Conservation (phyloP, 2,888 invertebrate genomes). For the Andrena dorsata region DNA sequence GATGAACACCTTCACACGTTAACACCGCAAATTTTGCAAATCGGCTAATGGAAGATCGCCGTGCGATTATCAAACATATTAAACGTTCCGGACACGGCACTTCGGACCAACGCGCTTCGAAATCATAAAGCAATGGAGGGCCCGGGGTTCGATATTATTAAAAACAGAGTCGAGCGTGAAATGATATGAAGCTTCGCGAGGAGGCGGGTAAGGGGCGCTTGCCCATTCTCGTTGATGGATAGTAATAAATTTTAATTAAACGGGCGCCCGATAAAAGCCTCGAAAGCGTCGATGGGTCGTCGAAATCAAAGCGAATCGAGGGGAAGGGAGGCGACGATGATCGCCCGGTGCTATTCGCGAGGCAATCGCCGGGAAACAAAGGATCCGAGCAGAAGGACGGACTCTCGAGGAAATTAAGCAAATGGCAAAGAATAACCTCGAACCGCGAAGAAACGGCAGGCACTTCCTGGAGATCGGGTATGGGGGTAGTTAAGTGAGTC, state of each 20-base stretch:
- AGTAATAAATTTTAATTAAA: constrained; percentile 63
- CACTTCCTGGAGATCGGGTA: background rate
- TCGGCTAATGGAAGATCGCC: too few relatives aligned
- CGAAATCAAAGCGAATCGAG: constrained; percentile 19
- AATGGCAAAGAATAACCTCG: constrained; percentile 56
- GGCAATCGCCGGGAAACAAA: constrained; percentile 48
- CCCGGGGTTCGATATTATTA: constrained; percentile 28
- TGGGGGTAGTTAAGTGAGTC: constrained; percentile 25
- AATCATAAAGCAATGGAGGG: constrained; percentile 2
- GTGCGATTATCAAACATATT: background rate
- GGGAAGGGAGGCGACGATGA: background rate
- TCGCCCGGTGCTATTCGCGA: constrained; percentile 13
- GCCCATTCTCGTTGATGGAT: background rate
- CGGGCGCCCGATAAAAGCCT: constrained; percentile 35
- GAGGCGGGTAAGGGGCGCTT: background rate
- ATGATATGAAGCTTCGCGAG: constrained; percentile 21
- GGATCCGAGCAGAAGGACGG: constrained; percentile 25
- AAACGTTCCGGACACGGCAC: background rate
- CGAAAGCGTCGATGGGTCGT: constrained; percentile 14
- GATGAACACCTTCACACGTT: background rate
- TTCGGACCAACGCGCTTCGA: background rate
- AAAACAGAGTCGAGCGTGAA: constrained; percentile 44
- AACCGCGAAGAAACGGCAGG: constrained; percentile 22
- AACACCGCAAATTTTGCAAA: too few relatives aligned
- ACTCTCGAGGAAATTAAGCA: constrained; percentile 63